Percentiles rank a stretch among this genome's conserved stretches.
Conservation (phyloP, 1,140 invertebrate species). For the Cataglyphis hispanica region DNA sequence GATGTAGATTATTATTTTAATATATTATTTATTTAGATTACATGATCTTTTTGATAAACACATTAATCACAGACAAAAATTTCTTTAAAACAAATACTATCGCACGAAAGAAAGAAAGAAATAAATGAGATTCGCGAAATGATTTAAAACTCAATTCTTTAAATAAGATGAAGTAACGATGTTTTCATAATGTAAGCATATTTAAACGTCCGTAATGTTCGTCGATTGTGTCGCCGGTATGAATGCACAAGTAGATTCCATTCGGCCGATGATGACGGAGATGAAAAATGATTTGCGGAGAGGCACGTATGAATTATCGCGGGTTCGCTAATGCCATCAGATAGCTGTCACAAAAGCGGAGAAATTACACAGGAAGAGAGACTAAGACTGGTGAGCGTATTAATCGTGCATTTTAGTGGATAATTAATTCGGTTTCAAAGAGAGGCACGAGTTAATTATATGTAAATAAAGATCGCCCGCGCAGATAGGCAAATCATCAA, state of each 20-base stretch:
- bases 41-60: neutral
- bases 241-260: constrained; percentile 31
- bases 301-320: constrained; percentile 47
- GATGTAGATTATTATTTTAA: neutral
- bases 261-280: constrained; percentile 8
- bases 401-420: constrained; percentile 60
- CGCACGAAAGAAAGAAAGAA: neutral
- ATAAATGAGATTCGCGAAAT: neutral
- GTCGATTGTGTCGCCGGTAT: constrained; percentile 34
- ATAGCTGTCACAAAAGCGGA: constrained; percentile 54
- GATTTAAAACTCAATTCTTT: neutral
- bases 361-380: constrained; percentile 54
- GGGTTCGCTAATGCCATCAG: constrained; percentile 54
- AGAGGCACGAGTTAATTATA: constrained; percentile 62
- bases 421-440: constrained; percentile 65
- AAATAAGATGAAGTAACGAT: neutral
- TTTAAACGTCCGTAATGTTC: constrained; percentile 16
- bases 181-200: constrained; percentile 15
- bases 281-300: constrained; percentile 56
- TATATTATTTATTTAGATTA: neutral
- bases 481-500: constrained; percentile 62
- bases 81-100: neutral
- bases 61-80: neutral
- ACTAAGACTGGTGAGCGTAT: constrained; percentile 41
- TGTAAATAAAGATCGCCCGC: constrained; percentile 63